Base-by-base conservation (phyloP, 2,888 invertebrate species). In the Drosophila longiperda region DNA sequence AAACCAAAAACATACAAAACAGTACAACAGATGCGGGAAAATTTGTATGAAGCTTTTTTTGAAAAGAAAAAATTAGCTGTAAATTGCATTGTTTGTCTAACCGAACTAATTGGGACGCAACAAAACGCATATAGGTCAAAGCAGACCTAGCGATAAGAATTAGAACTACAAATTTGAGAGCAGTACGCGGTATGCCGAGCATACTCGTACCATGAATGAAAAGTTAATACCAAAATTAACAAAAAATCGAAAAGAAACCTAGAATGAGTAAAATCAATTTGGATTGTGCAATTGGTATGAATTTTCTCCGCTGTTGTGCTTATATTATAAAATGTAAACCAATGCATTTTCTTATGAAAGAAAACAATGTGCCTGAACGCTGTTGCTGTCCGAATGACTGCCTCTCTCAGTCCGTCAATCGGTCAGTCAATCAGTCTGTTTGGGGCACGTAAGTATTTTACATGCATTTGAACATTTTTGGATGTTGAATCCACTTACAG, bases 271-370 rank as follows among this genome's bases (percentile, higher is more conserved):
- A 58, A 50, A 63, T 38, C 17, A 53, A 81, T 76, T 73, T 81
- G 83, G 87, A 90, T 83, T 65, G 87, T 90, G 90, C 88, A 88
- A 88, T 88, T 88, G 90, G 90, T 90, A 90, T 80, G 67, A 85
- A 88, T 88, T 90, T 88, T 90, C 88, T 85, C 90, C 90, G 60
- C 75, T 88, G 86, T 78, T 90, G 90, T 74, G 70, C 73, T 55
- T 48, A 77, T 61, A 78, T 64, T 64, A 70, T 66, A 69, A 74
- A 78, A 73, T 66, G 71, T 73, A 72, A 81, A 83, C 87, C 77
- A 85, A 88, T 86, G 85, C 85, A 85, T 85, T 85, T 85, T 86
- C 86, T 59, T 80, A 78, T 62, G 68, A 69, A 85, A 73, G 66
- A 68, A 73, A 73, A 64, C 71, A 69, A 68, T 72, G 75, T 89